A percentile compares a stretch with the other conserved stretches of the same genome.
Conservation (phyloP, 2,888 invertebrate species). For the Dolomedes plantarius region DNA sequence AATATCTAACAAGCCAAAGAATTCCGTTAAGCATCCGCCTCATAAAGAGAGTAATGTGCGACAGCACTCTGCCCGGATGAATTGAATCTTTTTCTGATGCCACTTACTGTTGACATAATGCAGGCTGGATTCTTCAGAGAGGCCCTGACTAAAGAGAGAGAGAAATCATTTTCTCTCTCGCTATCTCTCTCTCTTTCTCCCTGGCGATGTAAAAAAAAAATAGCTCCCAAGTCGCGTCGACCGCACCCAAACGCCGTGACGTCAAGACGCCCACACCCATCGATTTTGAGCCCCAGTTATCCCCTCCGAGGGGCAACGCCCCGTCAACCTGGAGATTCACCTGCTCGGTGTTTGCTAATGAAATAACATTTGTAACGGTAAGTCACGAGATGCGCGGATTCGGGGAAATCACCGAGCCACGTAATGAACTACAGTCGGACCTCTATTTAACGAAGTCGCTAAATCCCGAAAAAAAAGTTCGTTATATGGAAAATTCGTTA, state of each 20-base stretch:
- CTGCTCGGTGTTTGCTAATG: constrained; percentile 18
- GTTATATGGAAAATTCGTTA: too few relatives aligned
- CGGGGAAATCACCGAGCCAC: too few relatives aligned
- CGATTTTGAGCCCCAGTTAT: constrained; percentile 10
- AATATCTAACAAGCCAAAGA: too few relatives aligned
- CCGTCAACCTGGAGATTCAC: constrained; percentile 22
- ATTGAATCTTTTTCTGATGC: neutral
- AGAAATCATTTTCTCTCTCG: neutral
- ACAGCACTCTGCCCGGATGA: neutral
- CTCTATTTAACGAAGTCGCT: too few relatives aligned
- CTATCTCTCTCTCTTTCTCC: too few relatives aligned
- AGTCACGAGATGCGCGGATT: too few relatives aligned
- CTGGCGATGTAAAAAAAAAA: neutral
- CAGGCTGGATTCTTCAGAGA: too few relatives aligned
- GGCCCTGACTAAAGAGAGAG: neutral
- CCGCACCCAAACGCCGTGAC: constrained; percentile 61
- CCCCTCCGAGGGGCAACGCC: neutral
- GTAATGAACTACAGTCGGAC: too few relatives aligned
- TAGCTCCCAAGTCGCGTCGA: constrained; percentile 1
- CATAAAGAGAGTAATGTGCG: neutral
- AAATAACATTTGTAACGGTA: neutral
- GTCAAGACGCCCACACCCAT: constrained; percentile 67
- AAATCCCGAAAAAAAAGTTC: too few relatives aligned
- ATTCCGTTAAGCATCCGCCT: neutral
- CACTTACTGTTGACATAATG: constrained; percentile 14